Conservation (phyloP, 2,113 vertebrate genomes). For the Vireo altiloquus region DNA sequence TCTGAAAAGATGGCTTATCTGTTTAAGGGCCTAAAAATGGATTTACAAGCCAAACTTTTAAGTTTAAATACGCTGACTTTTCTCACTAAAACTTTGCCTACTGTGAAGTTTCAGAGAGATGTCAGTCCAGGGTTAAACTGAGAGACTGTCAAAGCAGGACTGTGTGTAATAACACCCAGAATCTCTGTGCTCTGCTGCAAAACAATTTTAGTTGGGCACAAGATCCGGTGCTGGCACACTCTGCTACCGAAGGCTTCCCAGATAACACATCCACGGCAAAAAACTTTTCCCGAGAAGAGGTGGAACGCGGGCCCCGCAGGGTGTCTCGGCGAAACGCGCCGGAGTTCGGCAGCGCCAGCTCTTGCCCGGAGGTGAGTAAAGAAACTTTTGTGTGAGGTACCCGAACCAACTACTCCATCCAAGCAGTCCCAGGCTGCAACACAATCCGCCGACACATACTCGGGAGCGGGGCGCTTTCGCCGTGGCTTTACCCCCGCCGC, state of each 20-base stretch:
- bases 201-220: not conserved
- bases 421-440: not conserved
- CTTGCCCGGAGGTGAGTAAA: not conserved
- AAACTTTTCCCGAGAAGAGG: not conserved
- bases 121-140: not conserved
- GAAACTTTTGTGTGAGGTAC: not conserved
- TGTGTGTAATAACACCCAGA: accelerated
- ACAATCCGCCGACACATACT: not conserved
- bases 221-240: not conserved
- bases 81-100: not conserved
- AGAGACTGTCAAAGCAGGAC: not conserved
- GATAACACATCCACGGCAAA: not conserved
- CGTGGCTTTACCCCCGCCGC: accelerated
- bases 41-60: not conserved
- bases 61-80: not conserved
- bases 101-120: not conserved
- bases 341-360: not conserved
- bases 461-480: not conserved
- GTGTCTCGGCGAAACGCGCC: not conserved
- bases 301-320: not conserved
- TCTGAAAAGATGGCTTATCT: not conserved
- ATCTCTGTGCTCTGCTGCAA: not conserved
- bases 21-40: not conserved
- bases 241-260: not conserved
- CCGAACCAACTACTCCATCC: not conserved